Evolutionary conservation across 2,113 vertebrate species (phyloP), one percentile per base, ranked within the genome.

Genomic region (Natator depressus): DNA sequence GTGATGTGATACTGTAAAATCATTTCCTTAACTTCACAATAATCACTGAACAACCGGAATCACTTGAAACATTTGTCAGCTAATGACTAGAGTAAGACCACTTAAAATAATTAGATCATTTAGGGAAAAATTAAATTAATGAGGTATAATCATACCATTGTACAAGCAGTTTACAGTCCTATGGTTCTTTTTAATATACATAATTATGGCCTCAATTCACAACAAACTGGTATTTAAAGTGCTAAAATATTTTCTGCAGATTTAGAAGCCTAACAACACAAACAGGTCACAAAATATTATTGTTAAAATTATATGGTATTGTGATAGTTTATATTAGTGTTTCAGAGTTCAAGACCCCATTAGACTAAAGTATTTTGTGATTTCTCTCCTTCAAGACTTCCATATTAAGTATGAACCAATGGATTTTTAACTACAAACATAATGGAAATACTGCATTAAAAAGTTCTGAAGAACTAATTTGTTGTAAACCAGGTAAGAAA

Each of bases 311-410:
- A 24, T 84, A 3, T n/a, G 65, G 17, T 69, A 69, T 89, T 81
- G 53, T 88, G 54, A 51, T 93, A 81, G 81, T 84, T 94, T 88
- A 85, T 46, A 84, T 94, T 20, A 31, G 42, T 87, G 87, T 78
- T 94, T 93, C 51, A 93, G 84, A 94, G 93, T 54, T 49, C 88
- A 96, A 93, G 92, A 93, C 91, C 47, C 59, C 85, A 87, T 94
- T 96, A 95, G 94, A 93, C 69, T 97, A 91, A 96, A 96, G 95
- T 95, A 95, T 90, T 69, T 69, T 69, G 4, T 69, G 17, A 69
- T 38, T 69, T 69, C 88, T 89, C 8, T 91, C 49, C 82, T 91
- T 94, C 84, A 91, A 76, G 62, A n/a, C 84, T 91, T 82, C 80
- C 85, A 90, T 80, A 90, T 80, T 51, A 46, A 38, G 59, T 91